Conservation (phyloP, 2,113 vertebrate genomes). For the Anolis carolinensis region DNA sequence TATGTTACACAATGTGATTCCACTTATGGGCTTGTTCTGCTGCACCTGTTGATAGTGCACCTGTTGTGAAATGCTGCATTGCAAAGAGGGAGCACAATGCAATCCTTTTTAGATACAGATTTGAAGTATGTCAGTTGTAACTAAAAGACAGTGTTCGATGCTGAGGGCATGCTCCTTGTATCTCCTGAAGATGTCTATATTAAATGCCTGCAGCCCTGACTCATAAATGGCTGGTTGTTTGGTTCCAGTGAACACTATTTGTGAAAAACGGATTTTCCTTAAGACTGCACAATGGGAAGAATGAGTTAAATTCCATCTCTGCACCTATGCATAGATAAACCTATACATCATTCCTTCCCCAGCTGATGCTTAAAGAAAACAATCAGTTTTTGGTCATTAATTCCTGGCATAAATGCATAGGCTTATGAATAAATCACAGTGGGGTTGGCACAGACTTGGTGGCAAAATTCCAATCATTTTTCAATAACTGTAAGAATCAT, state of each 20-base stretch:
- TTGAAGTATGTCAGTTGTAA: conserved; percentile 23
- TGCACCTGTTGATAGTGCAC: conserved; percentile 64
- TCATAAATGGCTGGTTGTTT: not conserved
- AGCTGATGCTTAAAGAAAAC: not conserved
- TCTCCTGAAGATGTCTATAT: not conserved
- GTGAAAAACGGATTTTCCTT: not conserved
- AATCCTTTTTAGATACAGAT: not conserved
- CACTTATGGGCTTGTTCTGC: conserved; percentile 34
- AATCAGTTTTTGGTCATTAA: not conserved
- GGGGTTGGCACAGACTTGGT: not conserved
- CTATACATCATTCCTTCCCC: not conserved
- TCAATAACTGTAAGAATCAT: conserved; percentile 63
- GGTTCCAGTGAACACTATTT: not conserved
- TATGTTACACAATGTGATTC: conserved; percentile 43
- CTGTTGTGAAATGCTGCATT: conserved; percentile 26
- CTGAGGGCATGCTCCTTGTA: not conserved
- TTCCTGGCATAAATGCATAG: not conserved
- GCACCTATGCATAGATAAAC: not conserved
- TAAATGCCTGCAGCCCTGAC: not conserved
- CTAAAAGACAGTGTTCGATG: rapidly evolving
- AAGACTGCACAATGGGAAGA: not conserved
- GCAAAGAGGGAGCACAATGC: conserved; percentile 11
- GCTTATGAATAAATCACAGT: not conserved
- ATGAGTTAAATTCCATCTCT: not conserved
- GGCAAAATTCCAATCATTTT: conserved; percentile 1